These are phyloP conservation scores for Colletes gigas DNA, from an alignment of 1,140 invertebrate species.

Conservation along the genomic window DNA sequence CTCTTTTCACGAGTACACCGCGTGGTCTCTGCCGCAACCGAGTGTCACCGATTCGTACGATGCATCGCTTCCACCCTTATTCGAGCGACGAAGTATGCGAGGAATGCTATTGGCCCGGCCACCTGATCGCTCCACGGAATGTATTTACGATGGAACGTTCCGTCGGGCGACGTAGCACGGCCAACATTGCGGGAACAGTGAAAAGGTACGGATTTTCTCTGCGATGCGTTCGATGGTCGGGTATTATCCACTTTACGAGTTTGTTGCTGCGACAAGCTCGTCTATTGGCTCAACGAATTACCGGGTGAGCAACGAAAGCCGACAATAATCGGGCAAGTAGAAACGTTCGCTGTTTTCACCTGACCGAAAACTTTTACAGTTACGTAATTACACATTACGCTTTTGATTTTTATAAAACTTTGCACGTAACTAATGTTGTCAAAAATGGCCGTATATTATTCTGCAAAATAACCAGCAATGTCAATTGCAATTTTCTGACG, in stretches of 20 bases:
- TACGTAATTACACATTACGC: too few species aligned
- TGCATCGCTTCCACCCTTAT: slow-evolving; percentile 22
- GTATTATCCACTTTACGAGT: neutral
- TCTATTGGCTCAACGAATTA: neutral
- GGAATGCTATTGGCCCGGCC: slow-evolving; percentile 49
- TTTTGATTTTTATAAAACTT: too few species aligned
- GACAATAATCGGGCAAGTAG: neutral
- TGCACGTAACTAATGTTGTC: too few species aligned
- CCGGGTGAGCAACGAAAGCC: neutral
- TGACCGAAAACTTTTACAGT: too few species aligned
- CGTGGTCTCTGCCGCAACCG: slow-evolving; percentile 10
- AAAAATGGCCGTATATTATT: too few species aligned
- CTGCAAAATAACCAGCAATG: too few species aligned
- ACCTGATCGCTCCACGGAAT: slow-evolving; percentile 41
- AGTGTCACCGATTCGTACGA: slow-evolving; percentile 18
- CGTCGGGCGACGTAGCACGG: neutral
- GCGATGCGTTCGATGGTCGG: neutral
- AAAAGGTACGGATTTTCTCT: neutral
- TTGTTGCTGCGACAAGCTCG: neutral
- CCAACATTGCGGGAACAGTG: neutral
- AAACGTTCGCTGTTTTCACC: neutral
- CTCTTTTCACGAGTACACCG: slow-evolving; percentile 36
- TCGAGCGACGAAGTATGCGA: slow-evolving; percentile 37
- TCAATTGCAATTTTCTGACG: too few species aligned
- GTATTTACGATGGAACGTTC: slow-evolving; percentile 23